Conservation (phyloP, 2,888 invertebrate genomes). For the Lasioglossum lativentre region DNA sequence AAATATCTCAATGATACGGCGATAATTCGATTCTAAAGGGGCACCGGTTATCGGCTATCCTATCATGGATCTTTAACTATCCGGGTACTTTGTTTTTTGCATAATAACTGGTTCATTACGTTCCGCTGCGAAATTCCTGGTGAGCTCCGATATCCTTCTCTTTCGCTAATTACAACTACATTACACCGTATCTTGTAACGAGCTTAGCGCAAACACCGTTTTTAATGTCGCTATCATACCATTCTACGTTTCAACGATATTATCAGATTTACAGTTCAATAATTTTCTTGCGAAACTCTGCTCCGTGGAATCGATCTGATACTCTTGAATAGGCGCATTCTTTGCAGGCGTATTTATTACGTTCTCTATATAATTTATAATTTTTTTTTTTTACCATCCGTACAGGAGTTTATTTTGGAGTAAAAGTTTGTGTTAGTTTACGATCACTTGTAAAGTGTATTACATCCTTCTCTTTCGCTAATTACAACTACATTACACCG, state of each 20-base stretch:
- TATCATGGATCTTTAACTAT: slow-evolving; percentile 13
- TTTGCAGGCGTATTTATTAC: too few species aligned
- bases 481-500: not conserved
- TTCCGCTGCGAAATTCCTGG: not conserved
- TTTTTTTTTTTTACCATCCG: too few species aligned
- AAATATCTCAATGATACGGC: slow-evolving; percentile 51
- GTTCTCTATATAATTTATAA: too few species aligned
- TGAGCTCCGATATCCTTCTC: not conserved
- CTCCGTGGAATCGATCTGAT: not conserved
- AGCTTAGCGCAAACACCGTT: not conserved
- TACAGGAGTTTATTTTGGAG: too few species aligned
- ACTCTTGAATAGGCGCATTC: not conserved
- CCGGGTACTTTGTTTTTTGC: not conserved
- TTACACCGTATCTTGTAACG: slow-evolving; percentile 6
- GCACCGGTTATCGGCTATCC: slow-evolving; percentile 1
- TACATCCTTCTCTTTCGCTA: not conserved
- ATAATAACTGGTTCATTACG: slow-evolving; percentile 8
- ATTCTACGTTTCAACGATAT: not conserved
- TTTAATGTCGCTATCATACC: not conserved
- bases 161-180: not conserved
- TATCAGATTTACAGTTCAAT: not conserved
- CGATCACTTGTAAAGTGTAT: too few species aligned
- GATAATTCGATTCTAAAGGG: slow-evolving; percentile 11
- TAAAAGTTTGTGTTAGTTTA: too few species aligned
- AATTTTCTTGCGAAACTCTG: not conserved